Percentiles rank a stretch among this genome's conserved stretches.
Conservation (phyloP, 2,888 invertebrate species). For the Chrysopilus asiliformis region DNA sequence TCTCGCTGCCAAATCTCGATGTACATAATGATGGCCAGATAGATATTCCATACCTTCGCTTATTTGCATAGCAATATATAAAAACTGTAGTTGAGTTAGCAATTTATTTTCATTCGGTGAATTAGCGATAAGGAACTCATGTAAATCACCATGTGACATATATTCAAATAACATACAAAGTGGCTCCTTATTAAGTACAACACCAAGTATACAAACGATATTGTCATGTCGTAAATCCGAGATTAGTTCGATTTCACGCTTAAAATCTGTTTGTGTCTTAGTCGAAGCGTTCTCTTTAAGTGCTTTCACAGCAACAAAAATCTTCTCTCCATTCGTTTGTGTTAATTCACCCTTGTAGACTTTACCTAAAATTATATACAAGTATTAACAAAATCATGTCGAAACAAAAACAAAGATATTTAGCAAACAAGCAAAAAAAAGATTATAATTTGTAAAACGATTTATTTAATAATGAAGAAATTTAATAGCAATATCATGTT, state of each 20-base stretch:
- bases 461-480: no score
- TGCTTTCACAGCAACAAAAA: slow-evolving; percentile 86
- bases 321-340: slow-evolving; percentile 49
- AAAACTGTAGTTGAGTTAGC: slow-evolving; percentile 70
- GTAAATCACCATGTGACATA: slow-evolving; percentile 93
- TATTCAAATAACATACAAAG: slow-evolving; percentile 95
- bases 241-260: slow-evolving; percentile 87
- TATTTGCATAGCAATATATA: slow-evolving; percentile 84
- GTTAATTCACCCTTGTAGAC: slow-evolving; percentile 88
- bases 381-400: no score
- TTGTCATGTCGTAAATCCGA: slow-evolving; percentile 90
- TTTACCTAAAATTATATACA: no score
- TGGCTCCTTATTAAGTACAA: slow-evolving; percentile 77
- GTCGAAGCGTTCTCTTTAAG: slow-evolving; percentile 84
- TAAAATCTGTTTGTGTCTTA: slow-evolving; percentile 84
- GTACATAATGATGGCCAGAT: slow-evolving; percentile 87
- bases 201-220: slow-evolving; percentile 88
- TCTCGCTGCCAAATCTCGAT: slow-evolving; percentile 89
- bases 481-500: no score
- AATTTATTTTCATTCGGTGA: slow-evolving; percentile 73
- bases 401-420: no score
- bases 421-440: no score
- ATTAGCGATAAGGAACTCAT: slow-evolving; percentile 85
- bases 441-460: no score
- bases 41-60: slow-evolving; percentile 72